These are phyloP conservation scores for Agriotes lineatus DNA, from an alignment of 2,888 invertebrate genomes.

Conservation along the genomic window DNA sequence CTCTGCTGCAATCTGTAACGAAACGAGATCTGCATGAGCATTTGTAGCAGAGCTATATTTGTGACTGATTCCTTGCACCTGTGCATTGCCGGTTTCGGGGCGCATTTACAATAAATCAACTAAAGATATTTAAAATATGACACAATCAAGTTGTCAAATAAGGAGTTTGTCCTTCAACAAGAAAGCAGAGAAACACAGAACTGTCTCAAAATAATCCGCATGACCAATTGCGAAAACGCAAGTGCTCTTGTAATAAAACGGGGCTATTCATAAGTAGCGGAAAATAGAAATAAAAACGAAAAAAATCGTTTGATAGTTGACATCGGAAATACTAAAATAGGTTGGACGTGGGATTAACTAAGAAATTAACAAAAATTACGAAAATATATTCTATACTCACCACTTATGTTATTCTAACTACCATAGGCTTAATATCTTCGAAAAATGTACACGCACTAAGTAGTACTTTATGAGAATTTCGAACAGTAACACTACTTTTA, in stretches of 20 bases:
- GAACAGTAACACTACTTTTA: constrained; percentile 31
- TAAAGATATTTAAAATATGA: background rate
- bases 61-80: background rate
- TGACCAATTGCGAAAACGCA: constrained; percentile 7
- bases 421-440: constrained; percentile 38
- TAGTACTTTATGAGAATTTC: constrained; percentile 34
- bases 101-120: background rate
- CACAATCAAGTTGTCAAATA: constrained; percentile 46
- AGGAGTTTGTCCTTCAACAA: constrained; percentile 47
- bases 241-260: background rate
- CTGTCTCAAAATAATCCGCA: constrained; percentile 8
- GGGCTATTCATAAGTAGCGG: background rate
- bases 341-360: constrained; percentile 32
- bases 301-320: constrained; percentile 15
- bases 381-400: constrained; percentile 31
- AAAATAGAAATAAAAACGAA: background rate
- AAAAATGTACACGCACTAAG: constrained; percentile 33
- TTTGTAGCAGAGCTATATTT: background rate
- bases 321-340: constrained; percentile 37
- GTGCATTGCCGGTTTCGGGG: background rate
- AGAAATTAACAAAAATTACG: constrained; percentile 14
- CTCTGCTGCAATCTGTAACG: constrained; percentile 34
- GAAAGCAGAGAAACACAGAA: constrained; percentile 5
- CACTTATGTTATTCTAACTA: constrained; percentile 44
- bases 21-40: background rate